A percentile compares a stretch with the other conserved stretches of the same genome.
Conservation (phyloP, 2,797 vertebrate genomes). For the Macropus fuliginosus region DNA sequence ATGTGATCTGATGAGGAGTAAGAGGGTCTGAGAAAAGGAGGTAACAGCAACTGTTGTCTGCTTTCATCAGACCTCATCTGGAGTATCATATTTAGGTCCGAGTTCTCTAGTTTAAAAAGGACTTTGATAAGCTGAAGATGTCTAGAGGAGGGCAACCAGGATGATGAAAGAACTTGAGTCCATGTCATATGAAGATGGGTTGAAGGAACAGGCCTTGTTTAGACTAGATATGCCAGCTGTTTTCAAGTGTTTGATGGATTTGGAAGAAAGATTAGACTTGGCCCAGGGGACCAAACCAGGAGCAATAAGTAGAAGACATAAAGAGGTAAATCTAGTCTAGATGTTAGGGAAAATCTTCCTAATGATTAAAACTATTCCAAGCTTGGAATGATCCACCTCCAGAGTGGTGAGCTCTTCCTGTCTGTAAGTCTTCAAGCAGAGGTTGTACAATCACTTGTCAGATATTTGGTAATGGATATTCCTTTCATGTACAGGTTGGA, state of each 20-base stretch:
- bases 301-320: not conserved
- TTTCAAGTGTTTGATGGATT: not conserved
- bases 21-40: not conserved
- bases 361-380: too few relatives aligned
- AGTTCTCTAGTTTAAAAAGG: not conserved
- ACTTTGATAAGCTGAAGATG: not conserved
- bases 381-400: not conserved
- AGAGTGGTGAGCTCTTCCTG: not conserved
- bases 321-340: too few relatives aligned
- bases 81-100: not conserved
- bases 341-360: too few relatives aligned
- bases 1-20: not conserved
- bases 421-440: not conserved
- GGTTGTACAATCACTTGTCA: not conserved
- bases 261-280: not conserved
- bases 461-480: not conserved
- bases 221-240: not conserved
- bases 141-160: not conserved
- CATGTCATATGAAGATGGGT: not conserved
- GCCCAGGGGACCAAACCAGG: not conserved
- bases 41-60: not conserved
- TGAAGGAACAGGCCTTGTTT: not conserved
- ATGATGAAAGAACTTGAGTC: not conserved
- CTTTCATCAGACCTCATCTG: not conserved
- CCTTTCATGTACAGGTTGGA: not conserved